Evolutionary conservation across 1,140 invertebrate genomes (phyloP).

Genomic region (Drosophila paulistorum): DNA sequence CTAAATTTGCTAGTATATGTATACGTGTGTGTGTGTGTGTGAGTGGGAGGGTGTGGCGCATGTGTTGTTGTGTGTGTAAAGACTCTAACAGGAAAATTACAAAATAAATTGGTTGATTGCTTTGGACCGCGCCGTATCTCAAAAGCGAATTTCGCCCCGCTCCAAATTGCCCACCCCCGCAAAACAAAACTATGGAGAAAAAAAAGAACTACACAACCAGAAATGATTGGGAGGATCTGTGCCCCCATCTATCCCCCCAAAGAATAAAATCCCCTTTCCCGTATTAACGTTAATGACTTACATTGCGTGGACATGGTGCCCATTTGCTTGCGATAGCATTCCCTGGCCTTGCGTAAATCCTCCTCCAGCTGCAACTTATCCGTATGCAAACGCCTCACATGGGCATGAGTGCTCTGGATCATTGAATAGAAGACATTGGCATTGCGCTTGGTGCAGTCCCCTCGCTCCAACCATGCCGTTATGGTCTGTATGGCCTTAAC

Average conservation of each 20-base stretch:
- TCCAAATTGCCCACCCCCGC: background rate
- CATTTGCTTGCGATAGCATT: slow-evolving; percentile 91
- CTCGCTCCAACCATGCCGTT: slow-evolving; percentile 94
- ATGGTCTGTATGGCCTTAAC: slow-evolving; percentile 91
- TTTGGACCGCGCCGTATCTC: slow-evolving; percentile 52
- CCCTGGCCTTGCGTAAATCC: slow-evolving; percentile 91
- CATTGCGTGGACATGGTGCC: slow-evolving; percentile 92
- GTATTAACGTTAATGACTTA: slow-evolving; percentile 86
- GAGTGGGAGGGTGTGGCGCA: slow-evolving; percentile 26
- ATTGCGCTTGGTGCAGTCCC: slow-evolving; percentile 95
- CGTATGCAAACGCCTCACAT: slow-evolving; percentile 91
- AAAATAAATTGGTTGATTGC: slow-evolving; percentile 46
- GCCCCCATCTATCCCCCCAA: no score
- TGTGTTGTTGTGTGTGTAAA: slow-evolving; percentile 34
- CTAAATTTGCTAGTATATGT: slow-evolving; percentile 59
- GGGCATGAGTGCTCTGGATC: slow-evolving; percentile 96
- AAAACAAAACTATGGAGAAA: background rate
- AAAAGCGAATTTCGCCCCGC: background rate
- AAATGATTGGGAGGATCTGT: slow-evolving; percentile 19
- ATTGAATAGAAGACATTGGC: slow-evolving; percentile 96
- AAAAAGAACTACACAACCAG: slow-evolving; percentile 56
- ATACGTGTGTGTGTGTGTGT: background rate
- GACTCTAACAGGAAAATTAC: slow-evolving; percentile 68
- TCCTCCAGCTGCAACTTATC: slow-evolving; percentile 94
- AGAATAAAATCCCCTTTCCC: background rate